phyloP scores from a whole-genome alignment of 2,113 vertebrate genomes.

The Hippocampus abdominalis region DNA sequence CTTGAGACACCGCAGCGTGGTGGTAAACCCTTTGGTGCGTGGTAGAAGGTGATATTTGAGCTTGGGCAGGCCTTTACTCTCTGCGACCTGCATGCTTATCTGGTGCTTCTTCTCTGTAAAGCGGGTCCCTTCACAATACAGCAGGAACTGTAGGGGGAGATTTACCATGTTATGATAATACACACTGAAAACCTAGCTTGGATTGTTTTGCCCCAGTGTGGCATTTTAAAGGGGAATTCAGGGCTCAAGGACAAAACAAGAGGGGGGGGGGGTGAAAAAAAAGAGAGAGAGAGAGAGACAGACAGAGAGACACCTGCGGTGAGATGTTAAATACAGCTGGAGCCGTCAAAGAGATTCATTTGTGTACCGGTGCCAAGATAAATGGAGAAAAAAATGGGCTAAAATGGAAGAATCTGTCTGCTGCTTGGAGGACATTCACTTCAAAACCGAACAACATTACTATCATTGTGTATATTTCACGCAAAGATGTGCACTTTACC shows the following conservation, averaged over 20 bases:
- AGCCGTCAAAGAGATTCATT: conserved; percentile 11
- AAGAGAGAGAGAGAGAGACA: background rate
- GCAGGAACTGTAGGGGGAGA: conserved; percentile 77
- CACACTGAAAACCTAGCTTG: background rate
- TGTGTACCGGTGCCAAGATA: background rate
- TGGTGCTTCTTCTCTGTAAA: conserved; percentile 97
- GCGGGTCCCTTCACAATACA: conserved; percentile 96
- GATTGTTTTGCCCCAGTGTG: background rate
- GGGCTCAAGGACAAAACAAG: background rate
- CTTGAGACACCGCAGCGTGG: conserved; percentile 90
- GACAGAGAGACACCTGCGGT: background rate
- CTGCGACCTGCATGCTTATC: conserved; percentile 96
- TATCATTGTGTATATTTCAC: background rate
- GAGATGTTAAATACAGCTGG: conserved; percentile 34
- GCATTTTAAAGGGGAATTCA: background rate
- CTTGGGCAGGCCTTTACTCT: conserved; percentile 88
- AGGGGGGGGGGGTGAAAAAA: background rate
- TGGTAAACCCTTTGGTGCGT: conserved; percentile 97
- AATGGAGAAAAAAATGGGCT: conserved; percentile 11
- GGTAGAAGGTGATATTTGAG: conserved; percentile 95
- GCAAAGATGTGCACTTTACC: too few species aligned
- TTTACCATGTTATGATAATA: background rate
- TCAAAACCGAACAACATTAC: background rate
- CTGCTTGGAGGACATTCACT: background rate
- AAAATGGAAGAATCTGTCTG: conserved; percentile 18